Evolutionary conservation across 2,113 vertebrate species (phyloP).

Genomic region (Lontra canadensis): DNA sequence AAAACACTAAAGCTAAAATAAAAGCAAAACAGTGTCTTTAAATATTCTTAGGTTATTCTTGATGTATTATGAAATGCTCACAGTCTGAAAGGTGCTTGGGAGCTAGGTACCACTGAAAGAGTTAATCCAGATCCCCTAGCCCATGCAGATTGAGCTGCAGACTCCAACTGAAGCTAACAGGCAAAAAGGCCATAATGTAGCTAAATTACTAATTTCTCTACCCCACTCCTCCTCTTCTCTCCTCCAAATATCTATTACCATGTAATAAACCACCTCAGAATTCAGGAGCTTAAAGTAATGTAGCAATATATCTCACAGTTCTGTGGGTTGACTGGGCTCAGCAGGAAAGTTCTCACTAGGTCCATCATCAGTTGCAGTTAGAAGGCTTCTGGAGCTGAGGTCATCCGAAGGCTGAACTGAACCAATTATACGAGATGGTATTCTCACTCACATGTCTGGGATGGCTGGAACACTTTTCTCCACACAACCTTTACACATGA

Average conservation of each 20-base stretch:
- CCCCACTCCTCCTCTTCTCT: background rate
- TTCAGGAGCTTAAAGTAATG: background rate
- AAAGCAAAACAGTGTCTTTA: background rate
- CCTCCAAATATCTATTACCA: background rate
- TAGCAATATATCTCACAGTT: background rate
- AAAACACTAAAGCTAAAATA: background rate
- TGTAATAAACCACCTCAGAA: background rate
- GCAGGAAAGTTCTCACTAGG: background rate
- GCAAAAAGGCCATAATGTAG: background rate
- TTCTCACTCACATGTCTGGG: background rate
- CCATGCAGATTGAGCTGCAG: background rate
- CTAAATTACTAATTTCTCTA: background rate
- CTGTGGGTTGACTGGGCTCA: background rate
- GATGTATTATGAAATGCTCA: background rate
- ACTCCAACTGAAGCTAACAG: background rate
- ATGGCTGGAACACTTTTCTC: background rate
- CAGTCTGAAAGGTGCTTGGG: background rate
- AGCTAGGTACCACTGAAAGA: background rate
- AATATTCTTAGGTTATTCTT: background rate
- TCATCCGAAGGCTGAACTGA: background rate
- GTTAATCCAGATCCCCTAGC: background rate
- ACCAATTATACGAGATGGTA: background rate
- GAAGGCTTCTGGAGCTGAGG: background rate
- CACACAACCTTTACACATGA: background rate
- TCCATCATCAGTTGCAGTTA: background rate